Evolutionary conservation across 2,888 invertebrate genomes (phyloP), one percentile per base, ranked within the genome.

Genomic region (Linnaemya vulpina): DNA sequence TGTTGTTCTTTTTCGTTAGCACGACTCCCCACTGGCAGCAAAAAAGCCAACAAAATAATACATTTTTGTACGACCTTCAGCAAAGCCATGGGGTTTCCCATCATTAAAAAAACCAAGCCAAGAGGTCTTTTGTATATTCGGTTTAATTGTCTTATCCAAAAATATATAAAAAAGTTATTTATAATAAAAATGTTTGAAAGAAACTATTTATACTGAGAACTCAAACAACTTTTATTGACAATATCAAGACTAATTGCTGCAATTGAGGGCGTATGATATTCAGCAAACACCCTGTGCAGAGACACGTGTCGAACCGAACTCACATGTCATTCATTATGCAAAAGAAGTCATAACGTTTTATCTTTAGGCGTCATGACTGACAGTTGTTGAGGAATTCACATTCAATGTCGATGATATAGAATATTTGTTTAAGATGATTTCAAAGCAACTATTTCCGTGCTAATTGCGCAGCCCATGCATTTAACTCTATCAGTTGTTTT

Each of bases 61-160:
- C 35, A 25, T 68, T 46, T 35, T n/a, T 68, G 67, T 76, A 43
- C 13, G 13, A 43, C 11, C 11, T 10, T 67, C 65, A 78, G 68
- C 62, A 62, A 74, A 74, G 63, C 78, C 62, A 74, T 83, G 74
- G 83, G 75, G 65, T 7, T 49, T 75, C 83, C 74, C 71, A 79
- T 83, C 75, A 79, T 74, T 70, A 62, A 70, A 77, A 67, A 43
- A 43, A 43, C 1, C 11, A 10, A 43, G 13, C 2, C 3, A 11
- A 43, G 1, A 43, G 13, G 11, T 13, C 11, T 11, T 11, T 13
- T 13, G 10, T 43, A 43, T 11, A 43, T 13, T 43, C 13, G 40
- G 40, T 13, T 43, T 1, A 13, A 43, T 43, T 43, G 11, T 13
- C 0, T 13, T 13, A 11, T 11, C 40, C 13, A 13, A 1, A 43